A percentile compares a stretch with the other conserved stretches of the same genome.
Evolutionary conservation across 2,113 vertebrate genomes (phyloP).

Genomic region (cattle (Bos taurus)): DNA sequence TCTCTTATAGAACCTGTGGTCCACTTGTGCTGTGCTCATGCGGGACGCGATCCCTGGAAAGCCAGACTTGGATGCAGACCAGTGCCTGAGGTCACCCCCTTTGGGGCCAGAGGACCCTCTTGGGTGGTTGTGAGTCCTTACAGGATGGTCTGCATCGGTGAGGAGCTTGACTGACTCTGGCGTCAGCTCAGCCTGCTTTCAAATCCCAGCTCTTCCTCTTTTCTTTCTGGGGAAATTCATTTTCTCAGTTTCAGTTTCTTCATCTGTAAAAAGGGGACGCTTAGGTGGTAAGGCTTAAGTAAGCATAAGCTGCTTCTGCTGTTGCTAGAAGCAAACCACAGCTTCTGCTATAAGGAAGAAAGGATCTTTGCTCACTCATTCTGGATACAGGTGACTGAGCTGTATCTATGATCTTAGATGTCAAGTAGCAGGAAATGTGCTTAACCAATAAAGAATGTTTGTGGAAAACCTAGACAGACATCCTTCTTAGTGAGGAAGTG

Average conservation of each 20-base stretch:
- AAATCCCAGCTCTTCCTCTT: neutral
- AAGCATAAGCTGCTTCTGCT: neutral
- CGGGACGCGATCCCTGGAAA: neutral
- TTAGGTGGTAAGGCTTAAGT: neutral
- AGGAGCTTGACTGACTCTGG: neutral
- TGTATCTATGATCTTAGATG: fast-evolving
- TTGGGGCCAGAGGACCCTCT: neutral
- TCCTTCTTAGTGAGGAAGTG: neutral
- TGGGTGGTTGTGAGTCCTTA: neutral
- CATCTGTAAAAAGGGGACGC: neutral
- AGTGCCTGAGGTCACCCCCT: fast-evolving
- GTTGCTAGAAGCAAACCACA: neutral
- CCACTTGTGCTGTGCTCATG: neutral
- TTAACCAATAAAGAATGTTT: neutral
- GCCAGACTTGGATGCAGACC: too few relatives aligned
- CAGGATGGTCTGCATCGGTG: fast-evolving
- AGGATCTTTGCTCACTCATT: neutral
- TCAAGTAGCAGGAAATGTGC: neutral
- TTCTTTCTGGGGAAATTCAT: neutral
- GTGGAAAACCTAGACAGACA: neutral
- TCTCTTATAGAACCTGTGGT: neutral
- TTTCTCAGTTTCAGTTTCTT: neutral
- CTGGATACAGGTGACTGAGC: neutral
- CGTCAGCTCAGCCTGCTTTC: neutral
- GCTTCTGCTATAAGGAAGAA: neutral